Conservation (phyloP, 2,113 vertebrate genomes). For the Tragelaphus imberbis region DNA sequence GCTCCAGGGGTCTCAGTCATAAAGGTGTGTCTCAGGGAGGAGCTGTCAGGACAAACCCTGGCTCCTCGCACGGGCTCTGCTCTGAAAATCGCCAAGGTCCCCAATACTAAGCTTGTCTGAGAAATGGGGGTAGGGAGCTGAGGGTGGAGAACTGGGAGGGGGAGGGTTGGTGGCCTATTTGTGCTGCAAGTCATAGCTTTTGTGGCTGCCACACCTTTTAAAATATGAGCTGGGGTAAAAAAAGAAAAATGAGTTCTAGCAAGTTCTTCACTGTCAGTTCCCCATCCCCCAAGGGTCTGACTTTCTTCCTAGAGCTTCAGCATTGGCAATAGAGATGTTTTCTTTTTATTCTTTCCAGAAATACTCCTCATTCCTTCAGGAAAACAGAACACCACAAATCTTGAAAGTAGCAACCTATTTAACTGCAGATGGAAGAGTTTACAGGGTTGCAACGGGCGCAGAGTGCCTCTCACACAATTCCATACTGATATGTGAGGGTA, state of each 20-base stretch:
- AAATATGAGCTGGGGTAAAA: neutral
- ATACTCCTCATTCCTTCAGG: neutral
- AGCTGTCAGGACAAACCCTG: neutral
- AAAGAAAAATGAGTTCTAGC: neutral
- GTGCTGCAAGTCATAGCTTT: neutral
- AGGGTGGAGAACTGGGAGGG: neutral
- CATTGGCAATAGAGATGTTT: neutral
- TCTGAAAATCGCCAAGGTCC: neutral
- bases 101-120: neutral
- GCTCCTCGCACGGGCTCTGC: neutral
- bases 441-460: neutral
- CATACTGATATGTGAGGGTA: too few relatives aligned
- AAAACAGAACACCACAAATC: neutral
- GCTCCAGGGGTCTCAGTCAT: slow-evolving; percentile 64
- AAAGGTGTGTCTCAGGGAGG: slow-evolving; percentile 42
- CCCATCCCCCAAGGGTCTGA: neutral
- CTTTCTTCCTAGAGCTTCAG: neutral
- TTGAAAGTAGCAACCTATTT: neutral
- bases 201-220: neutral
- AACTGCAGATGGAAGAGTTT: neutral
- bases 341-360: neutral
- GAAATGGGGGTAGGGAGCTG: neutral
- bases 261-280: neutral
- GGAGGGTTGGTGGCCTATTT: neutral
- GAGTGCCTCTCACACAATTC: neutral